These are phyloP conservation scores for Bombus balteatus DNA, from an alignment of 1,140 invertebrate genomes.

Conservation along the genomic window DNA sequence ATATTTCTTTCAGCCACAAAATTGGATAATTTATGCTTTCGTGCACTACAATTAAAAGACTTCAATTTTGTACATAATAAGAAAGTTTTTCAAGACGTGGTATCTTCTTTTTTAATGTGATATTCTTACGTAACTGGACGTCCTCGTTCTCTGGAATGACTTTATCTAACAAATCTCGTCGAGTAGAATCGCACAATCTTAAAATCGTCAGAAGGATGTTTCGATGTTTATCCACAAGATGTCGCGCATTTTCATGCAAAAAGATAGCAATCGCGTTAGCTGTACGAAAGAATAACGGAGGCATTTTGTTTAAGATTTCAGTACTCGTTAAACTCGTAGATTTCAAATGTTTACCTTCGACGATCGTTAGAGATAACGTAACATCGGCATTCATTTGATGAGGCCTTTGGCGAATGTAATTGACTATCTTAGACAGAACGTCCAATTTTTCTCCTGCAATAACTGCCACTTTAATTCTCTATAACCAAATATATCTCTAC, in stretches of 20 bases:
- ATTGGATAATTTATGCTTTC: conserved; percentile 56
- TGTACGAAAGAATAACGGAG: not conserved
- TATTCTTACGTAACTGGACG: conserved; percentile 40
- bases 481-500: not conserved
- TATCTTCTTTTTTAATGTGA: not conserved
- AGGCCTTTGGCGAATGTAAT: conserved; percentile 64
- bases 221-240: conserved; percentile 23
- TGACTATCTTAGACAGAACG: conserved; percentile 63
- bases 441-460: conserved; percentile 65
- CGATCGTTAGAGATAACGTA: conserved; percentile 72
- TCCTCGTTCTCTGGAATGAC: conserved; percentile 22
- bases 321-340: too few species aligned
- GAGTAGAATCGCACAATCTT: conserved; percentile 26
- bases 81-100: not conserved
- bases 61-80: not conserved
- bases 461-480: not conserved
- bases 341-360: conserved; percentile 68
- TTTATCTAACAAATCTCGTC: conserved; percentile 8
- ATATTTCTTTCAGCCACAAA: conserved; percentile 68
- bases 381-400: conserved; percentile 74
- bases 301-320: not conserved
- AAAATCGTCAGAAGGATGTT: conserved; percentile 21
- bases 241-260: conserved; percentile 35
- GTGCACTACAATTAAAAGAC: conserved; percentile 24
- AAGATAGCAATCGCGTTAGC: conserved; percentile 49